Evolutionary conservation across 2,888 invertebrate species (phyloP), one percentile per base, ranked within the genome.

Genomic region (Myopa testacea): DNA sequence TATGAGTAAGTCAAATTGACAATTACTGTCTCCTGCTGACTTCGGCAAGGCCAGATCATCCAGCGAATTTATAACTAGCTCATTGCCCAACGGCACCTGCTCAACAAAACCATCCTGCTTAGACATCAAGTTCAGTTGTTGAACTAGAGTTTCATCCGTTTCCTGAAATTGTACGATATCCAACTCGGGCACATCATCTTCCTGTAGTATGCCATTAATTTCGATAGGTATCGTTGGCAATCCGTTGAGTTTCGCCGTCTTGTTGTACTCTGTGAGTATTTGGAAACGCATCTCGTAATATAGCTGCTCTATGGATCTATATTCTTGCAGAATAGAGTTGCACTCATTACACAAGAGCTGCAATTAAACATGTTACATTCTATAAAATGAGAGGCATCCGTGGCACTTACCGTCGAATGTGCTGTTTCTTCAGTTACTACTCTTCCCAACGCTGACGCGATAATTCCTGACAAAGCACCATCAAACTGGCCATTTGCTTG

Each of bases 261-360:
- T 73, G 55, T 78, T 80, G 37, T 81, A 84, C 6, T 79, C 83
- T 12, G 68, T 73, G 7, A 79, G 62, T 63, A 85, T 83, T 52
- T 81, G 79, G 8, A 70, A 72, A 0, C 83, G 80, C 50, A 82
- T 16, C 19, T 80, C 75, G 0, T 37, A 50, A 65, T 83, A 77
- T 7, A 81, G 77, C 40, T 78, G 79, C 7, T 81, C 82, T 12
- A 84, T 34, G 1, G 74, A 81, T 62, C 85, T 84, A 75, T 79
- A 83, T 60, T 85, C 83, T 34, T 84, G 68, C 12, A 84, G 75
- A 37, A 75, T 81, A 4, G 78, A 80, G 72, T 84, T 85, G 68
- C 85, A 85, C 1, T 77, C 71, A 79, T 82, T 80, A 70, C 85
- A 85, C 40, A 85, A 70, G 7, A 82, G 77, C 85, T 85, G 50